Conservation (phyloP, 2,888 invertebrate genomes). For the Meliscaeva auricollis region DNA sequence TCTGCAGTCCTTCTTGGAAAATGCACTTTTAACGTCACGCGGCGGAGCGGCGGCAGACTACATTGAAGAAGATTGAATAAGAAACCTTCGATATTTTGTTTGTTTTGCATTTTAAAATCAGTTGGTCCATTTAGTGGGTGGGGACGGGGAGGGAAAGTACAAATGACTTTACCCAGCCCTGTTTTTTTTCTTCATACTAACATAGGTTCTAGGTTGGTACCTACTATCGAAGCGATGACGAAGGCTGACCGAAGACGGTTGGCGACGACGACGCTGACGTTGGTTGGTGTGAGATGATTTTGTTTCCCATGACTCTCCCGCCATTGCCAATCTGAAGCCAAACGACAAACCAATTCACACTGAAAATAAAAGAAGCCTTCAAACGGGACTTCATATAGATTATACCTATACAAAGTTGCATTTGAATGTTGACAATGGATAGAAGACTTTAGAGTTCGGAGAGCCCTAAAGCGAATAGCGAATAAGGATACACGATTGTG, state of each 20-base stretch:
- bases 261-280: no score
- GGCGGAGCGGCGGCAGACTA: background rate
- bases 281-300: slow-evolving; percentile 64
- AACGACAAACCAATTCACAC: slow-evolving; percentile 58
- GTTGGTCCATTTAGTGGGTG: slow-evolving; percentile 21
- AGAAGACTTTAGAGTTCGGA: background rate
- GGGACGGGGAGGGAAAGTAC: background rate
- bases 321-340: background rate
- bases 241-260: no score
- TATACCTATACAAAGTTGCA: background rate
- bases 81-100: slow-evolving; percentile 2
- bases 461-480: background rate
- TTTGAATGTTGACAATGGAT: slow-evolving; percentile 11
- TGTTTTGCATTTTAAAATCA: slow-evolving; percentile 51
- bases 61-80: background rate
- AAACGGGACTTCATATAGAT: background rate
- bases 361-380: slow-evolving; percentile 27
- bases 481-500: slow-evolving; percentile 8
- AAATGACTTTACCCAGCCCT: slow-evolving; percentile 41
- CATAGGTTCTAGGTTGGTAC: no score
- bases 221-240: no score
- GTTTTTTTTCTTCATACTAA: slow-evolving; percentile 27
- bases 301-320: slow-evolving; percentile 56
- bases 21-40: background rate
- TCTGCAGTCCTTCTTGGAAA: slow-evolving; percentile 57